Base-by-base conservation (phyloP, 2,797 vertebrate species). In the Morus bassanus region DNA sequence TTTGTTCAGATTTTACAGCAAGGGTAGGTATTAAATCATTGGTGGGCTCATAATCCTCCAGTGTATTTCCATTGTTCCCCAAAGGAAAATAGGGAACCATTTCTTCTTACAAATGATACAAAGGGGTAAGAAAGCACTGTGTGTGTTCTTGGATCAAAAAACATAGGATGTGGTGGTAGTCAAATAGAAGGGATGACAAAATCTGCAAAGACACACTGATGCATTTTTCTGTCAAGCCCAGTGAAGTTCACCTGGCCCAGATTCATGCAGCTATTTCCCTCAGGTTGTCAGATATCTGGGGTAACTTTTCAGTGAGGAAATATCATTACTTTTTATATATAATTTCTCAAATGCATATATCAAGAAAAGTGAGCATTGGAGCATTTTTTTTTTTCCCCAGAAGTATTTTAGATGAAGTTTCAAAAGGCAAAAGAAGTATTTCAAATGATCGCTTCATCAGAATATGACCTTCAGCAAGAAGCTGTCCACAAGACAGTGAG, bases 401-500 rank as follows among this genome's bases (percentile, higher is more conserved):
- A 96, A 88, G 18, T 78, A 72, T 78, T 95, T 93, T 77, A 88
- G 14, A 65, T 43, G n/a, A 59, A 77, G 37, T 90, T 68, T 88
- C 70, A 59, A 90, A 93, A 85, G 57, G n/a, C 41, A 89, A 85
- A 92, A 85, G 21, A 77, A 65, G 37, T 59, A 65, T 88, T 89
- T 93, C 28, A 93, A 92, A 95, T 76, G 5, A 78, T 92, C 65
- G 10, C 61, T 95, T 96, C 60, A 88, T 93, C 90, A 96, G 89
- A 77, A 89, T 59, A 80, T 93, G 88, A 95, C 59, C 83, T 91
- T 95, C 67, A 94, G 56, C 63, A 88, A 94, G 56, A 64, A 94
- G 22, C 64, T 77, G 78, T 78, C 79, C 93, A 75, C 57, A 92
- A 92, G 64, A 14, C 45, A 85, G 82, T 81, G 64, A 90, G 75